A percentile compares a stretch with the other conserved stretches of the same genome.
These are phyloP conservation scores for Plecturocebus donacophilus DNA, from an alignment of 2,113 vertebrate species.

Conservation along the genomic window DNA sequence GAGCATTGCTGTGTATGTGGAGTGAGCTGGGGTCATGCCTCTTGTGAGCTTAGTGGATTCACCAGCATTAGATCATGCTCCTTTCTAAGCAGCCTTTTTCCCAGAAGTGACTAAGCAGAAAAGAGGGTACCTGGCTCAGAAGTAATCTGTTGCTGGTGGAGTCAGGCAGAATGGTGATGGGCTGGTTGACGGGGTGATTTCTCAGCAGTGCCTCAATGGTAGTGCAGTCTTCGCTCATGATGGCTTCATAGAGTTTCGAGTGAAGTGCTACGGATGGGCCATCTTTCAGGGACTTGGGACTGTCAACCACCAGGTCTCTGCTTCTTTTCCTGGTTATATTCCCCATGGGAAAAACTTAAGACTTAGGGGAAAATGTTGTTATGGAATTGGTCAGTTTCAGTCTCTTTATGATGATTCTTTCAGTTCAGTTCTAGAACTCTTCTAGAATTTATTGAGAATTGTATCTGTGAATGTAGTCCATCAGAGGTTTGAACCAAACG, in stretches of 20 bases:
- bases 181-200: slow-evolving; percentile 71
- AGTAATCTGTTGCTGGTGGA: neutral
- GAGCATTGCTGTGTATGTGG: accelerated
- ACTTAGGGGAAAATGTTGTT: neutral
- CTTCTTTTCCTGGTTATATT: slow-evolving; percentile 45
- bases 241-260: slow-evolving; percentile 56
- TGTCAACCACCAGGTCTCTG: neutral
- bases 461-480: neutral
- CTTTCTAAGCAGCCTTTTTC: neutral
- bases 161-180: slow-evolving; percentile 55
- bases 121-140: slow-evolving; percentile 66
- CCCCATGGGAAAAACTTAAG: slow-evolving; percentile 53
- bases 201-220: slow-evolving; percentile 56
- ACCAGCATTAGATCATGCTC: neutral
- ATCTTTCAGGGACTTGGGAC: neutral
- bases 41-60: neutral
- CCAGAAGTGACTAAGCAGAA: neutral
- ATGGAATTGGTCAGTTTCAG: neutral
- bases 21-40: accelerated
- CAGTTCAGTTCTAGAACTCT: slow-evolving; percentile 62
- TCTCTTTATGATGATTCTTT: slow-evolving; percentile 45
- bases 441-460: slow-evolving; percentile 34
- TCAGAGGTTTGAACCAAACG: neutral
- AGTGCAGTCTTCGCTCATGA: slow-evolving; percentile 55
- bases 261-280: neutral